A percentile compares a stretch with the other conserved stretches of the same genome.
Evolutionary conservation across 1,140 invertebrate species (phyloP).

Genomic region (Lycorma delicatula): DNA sequence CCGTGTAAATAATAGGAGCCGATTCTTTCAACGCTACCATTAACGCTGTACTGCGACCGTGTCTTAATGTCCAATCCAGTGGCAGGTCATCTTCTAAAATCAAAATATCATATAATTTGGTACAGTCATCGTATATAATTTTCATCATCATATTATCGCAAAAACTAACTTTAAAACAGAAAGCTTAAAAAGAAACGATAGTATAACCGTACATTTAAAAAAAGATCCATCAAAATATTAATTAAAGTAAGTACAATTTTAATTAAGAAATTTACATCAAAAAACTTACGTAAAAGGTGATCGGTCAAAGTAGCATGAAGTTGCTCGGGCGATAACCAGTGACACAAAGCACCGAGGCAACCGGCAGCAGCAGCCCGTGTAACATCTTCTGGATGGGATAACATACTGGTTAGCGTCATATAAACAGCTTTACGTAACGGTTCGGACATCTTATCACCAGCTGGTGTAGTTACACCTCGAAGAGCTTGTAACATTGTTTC

Average conservation of each 20-base stretch:
- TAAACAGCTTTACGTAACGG: constrained; percentile 67
- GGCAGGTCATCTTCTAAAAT: constrained; percentile 52
- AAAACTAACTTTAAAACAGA: too few species aligned
- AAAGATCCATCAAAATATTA: too few species aligned
- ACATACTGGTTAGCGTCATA: constrained; percentile 53
- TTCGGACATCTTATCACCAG: constrained; percentile 84
- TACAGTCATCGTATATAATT: too few species aligned
- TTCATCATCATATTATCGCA: too few species aligned
- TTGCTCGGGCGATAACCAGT: constrained; percentile 64
- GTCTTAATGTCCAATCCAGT: constrained; percentile 61
- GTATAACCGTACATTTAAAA: too few species aligned
- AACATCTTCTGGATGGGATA: constrained; percentile 69
- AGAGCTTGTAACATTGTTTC: constrained; percentile 90
- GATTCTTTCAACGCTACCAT: constrained; percentile 86
- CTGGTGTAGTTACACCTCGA: constrained; percentile 67
- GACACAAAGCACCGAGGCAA: constrained; percentile 77
- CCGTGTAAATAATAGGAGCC: constrained; percentile 54
- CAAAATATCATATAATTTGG: too few species aligned
- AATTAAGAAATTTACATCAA: too few species aligned
- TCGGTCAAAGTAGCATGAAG: constrained; percentile 63
- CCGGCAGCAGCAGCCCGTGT: constrained; percentile 73
- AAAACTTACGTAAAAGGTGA: constrained; percentile 57
- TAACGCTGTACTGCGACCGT: constrained; percentile 74
- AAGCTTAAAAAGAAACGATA: too few species aligned
- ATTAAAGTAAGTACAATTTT: too few species aligned